Base-by-base conservation (phyloP, 2,113 vertebrate genomes). In the Pycnonotus jocosus region DNA sequence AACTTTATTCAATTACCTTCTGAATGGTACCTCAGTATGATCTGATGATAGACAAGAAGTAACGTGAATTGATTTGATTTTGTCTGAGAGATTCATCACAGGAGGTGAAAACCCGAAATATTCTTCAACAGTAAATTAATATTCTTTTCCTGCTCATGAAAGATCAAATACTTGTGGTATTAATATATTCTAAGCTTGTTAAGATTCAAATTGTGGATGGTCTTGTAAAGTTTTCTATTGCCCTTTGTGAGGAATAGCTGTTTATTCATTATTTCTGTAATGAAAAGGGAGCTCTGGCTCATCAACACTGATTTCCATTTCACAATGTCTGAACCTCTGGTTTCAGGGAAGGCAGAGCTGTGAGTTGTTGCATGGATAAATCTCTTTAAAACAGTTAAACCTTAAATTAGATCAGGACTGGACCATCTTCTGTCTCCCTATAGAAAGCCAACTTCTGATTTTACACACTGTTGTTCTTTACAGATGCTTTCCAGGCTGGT, bases 1-100 rank as follows among this genome's bases (percentile, higher is more conserved):
- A 95, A 95, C n/a, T 82, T 85, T 71, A 94, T 93, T 95, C 69
- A 83, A 60, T 94, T 95, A 51, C 71, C 65, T 95, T 70, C 54
- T 69, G 87, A 88, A 64, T 57, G 50, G 68, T 92, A 62, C 81
- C 88, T 93, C 23, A 3, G 35, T 79, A 42, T 86, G 85, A 68
- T 80, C 42, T 84, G 79, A 58, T 92, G 89, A 50, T 66, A 61
- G 44, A n/a, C 62, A n/a, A 50, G 42, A 45, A 56, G 77, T 92
- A 84, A 84, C 20, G 37, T 1, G 2, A 92, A 68, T 72, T 92
- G 77, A 88, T 92, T 96, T 90, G 76, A 88, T 92, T 92, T 90
- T 87, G 38, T 54, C 60, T 78, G 74, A 91, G 78, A 81, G 48
- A 50, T 62, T 93, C 44, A 91, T 88, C 57, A 24, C 21, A 47